These are phyloP conservation scores for Sporophila hypoxantha DNA, from an alignment of 2,113 vertebrate species.

Conservation along the genomic window DNA sequence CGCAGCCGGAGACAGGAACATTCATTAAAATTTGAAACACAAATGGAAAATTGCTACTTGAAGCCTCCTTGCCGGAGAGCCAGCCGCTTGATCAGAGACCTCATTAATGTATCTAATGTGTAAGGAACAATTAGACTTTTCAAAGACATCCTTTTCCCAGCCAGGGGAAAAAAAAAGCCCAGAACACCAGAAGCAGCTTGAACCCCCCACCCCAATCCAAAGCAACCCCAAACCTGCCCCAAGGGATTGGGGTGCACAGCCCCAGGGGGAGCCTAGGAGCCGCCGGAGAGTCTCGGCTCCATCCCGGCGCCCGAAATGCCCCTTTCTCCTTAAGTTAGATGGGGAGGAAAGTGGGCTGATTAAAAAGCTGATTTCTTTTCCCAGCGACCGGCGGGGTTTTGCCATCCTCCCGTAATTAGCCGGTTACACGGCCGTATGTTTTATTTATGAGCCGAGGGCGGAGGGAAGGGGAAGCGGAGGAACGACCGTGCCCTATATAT, in stretches of 20 bases:
- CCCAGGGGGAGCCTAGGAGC: background rate
- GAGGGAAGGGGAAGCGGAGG: slow-evolving; percentile 50
- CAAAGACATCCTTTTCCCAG: slow-evolving; percentile 40
- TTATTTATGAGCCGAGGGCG: slow-evolving; percentile 61
- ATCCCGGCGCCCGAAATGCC: background rate
- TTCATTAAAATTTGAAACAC: slow-evolving; percentile 77
- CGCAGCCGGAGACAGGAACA: slow-evolving; percentile 53
- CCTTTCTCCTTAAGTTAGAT: background rate
- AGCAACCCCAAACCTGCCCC: background rate
- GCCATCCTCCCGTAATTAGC: slow-evolving; percentile 63
- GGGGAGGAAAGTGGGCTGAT: slow-evolving; percentile 18
- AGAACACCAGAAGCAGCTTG: background rate
- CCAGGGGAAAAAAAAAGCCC: background rate
- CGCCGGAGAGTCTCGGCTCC: background rate
- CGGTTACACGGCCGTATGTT: slow-evolving; percentile 59
- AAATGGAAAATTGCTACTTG: slow-evolving; percentile 75
- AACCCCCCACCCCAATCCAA: background rate
- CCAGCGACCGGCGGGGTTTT: slow-evolving; percentile 41
- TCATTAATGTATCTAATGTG: slow-evolving; percentile 58
- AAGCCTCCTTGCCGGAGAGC: slow-evolving; percentile 60
- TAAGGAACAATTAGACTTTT: slow-evolving; percentile 49
- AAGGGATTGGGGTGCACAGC: background rate
- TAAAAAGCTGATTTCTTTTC: slow-evolving; percentile 47
- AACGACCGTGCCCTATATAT: slow-evolving; percentile 57
- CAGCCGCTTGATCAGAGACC: slow-evolving; percentile 59